A percentile compares a stretch with the other conserved stretches of the same genome.
Conservation (phyloP, 2,888 invertebrate genomes). For the Capitulum mitella region DNA sequence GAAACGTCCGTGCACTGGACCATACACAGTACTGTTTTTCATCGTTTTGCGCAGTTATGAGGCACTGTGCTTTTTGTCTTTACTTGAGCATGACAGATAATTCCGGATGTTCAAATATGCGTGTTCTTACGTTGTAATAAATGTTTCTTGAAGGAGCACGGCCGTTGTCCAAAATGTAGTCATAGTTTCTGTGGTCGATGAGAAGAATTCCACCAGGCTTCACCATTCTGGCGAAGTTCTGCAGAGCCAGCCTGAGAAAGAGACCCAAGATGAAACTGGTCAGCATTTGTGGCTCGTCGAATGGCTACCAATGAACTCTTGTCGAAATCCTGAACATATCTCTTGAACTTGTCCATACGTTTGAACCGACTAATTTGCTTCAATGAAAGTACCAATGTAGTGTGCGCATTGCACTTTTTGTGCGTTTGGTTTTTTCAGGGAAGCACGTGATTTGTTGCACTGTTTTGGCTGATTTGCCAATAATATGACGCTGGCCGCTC, state of each 20-base stretch:
- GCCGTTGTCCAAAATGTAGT: slow-evolving; percentile 67
- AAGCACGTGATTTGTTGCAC: too few species aligned
- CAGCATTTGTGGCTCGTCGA: too few species aligned
- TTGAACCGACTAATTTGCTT: background rate
- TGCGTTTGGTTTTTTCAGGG: too few species aligned
- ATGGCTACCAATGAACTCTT: background rate
- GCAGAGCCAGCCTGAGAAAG: slow-evolving; percentile 52
- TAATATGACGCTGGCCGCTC: too few species aligned
- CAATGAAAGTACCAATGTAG: background rate
- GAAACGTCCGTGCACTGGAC: background rate
- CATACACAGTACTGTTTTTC: background rate
- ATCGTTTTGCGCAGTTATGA: background rate
- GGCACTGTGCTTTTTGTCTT: background rate
- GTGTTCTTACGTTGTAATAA: slow-evolving; percentile 72
- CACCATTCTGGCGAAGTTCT: slow-evolving; percentile 71
- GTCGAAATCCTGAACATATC: background rate
- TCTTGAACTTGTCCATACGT: background rate
- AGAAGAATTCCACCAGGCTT: slow-evolving; percentile 76
- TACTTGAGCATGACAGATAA: too few species aligned
- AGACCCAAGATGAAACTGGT: too few species aligned
- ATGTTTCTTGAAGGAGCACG: slow-evolving; percentile 72
- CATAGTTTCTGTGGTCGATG: slow-evolving; percentile 85
- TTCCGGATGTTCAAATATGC: too few species aligned
- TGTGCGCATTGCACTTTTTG: too few species aligned
- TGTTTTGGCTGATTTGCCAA: too few species aligned